Conservation (phyloP, 2,113 vertebrate genomes). For the Lepidothrix coronata region DNA sequence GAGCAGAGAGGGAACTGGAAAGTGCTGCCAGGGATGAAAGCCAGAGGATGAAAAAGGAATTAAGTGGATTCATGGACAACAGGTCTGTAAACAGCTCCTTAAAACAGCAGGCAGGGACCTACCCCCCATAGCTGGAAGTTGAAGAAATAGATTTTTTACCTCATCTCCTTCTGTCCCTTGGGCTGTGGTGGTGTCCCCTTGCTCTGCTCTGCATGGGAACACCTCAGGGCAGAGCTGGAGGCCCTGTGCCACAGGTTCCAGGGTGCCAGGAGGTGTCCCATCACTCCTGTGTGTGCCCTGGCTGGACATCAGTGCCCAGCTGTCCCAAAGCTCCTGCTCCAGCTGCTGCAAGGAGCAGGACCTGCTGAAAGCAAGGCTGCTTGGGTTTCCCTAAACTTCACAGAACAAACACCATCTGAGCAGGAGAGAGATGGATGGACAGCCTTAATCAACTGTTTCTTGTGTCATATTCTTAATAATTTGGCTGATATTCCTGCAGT, state of each 20-base stretch:
- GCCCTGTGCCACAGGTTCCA: background rate
- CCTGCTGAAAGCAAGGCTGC: background rate
- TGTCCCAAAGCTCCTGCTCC: fast-evolving
- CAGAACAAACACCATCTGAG: background rate
- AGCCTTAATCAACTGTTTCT: conserved; percentile 66
- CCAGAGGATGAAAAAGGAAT: background rate
- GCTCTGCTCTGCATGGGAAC: background rate
- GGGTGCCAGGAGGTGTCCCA: fast-evolving
- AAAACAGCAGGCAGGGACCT: background rate
- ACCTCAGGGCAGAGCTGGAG: too few species aligned
- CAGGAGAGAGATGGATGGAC: conserved; percentile 12
- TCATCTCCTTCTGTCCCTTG: background rate
- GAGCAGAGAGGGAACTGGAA: background rate
- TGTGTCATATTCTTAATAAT: conserved; percentile 45
- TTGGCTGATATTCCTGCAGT: conserved; percentile 45
- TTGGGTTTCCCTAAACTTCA: background rate
- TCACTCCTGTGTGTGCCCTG: fast-evolving
- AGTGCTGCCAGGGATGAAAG: background rate
- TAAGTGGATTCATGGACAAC: background rate
- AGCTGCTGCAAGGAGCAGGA: fast-evolving
- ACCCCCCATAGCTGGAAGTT: background rate
- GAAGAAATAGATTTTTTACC: background rate
- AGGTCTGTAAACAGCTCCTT: background rate
- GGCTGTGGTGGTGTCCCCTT: background rate
- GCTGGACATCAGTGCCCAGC: fast-evolving